Conservation (phyloP, 2,113 vertebrate species). For the Aphelocoma coerulescens region DNA sequence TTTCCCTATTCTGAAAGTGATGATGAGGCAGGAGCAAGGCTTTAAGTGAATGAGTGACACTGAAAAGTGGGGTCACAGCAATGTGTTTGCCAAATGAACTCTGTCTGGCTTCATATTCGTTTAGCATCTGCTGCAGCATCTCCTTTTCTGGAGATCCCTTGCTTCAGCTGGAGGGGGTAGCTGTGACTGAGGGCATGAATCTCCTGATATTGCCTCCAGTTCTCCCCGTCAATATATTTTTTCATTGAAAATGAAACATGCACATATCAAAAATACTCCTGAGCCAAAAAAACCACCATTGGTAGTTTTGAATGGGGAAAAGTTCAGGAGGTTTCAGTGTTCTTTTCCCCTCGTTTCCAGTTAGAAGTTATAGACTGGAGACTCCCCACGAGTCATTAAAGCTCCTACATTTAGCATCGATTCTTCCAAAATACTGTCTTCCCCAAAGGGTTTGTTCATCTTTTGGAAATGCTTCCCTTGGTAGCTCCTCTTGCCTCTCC, state of each 20-base stretch:
- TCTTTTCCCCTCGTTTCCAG: not conserved
- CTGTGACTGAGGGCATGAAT: not conserved
- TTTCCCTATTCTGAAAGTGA: not conserved
- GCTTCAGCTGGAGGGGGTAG: not conserved
- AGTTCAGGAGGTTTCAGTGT: not conserved
- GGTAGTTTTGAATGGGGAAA: not conserved
- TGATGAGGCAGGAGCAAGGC: not conserved
- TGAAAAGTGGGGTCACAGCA: not conserved
- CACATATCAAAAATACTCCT: not conserved
- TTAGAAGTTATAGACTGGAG: not conserved
- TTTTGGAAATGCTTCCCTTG: conserved; percentile 11
- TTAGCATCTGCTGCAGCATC: not conserved
- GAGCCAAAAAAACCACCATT: not conserved
- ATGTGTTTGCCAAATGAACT: not conserved
- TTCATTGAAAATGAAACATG: not conserved
- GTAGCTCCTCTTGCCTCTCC: not conserved
- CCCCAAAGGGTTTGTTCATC: not conserved
- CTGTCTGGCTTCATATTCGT: not conserved
- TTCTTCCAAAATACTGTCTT: not conserved
- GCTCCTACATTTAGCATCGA: not conserved
- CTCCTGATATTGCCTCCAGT: not conserved
- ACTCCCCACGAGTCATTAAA: not conserved
- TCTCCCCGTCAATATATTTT: not conserved
- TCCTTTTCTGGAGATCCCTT: not conserved
- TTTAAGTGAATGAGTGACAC: not conserved